Base-by-base conservation (phyloP, 2,888 invertebrate species). In the Polylopha cassiicola region DNA sequence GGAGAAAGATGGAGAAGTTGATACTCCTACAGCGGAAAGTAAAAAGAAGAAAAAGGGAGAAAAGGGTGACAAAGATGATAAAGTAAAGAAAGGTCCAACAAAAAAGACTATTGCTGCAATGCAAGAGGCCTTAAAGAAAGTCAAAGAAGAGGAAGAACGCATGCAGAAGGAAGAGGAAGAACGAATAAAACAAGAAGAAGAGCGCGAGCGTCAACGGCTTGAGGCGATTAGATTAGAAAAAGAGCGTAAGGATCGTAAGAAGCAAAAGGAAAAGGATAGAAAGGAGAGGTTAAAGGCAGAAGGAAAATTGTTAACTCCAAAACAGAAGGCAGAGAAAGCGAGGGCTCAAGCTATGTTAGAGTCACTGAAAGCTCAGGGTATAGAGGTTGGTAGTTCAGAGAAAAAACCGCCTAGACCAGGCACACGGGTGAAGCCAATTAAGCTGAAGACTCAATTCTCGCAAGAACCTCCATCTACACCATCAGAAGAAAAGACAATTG, bases 251-350 rank as follows among this genome's bases (percentile, higher is more conserved):
- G 95, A 95, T 51, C 91, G 89, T 64, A 95, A 93, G 70, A 98
- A 96, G 68, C 92, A 93, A 61, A 95, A 95, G 65, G 95, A 97
- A 77, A 96, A 95, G 64, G 97, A 97, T 65, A 89, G 94, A 31
- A 96, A 95, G 73, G 96, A 96, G 61, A 89, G 95, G 63, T 87
- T 97, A 54, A 98, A 98, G 74, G 95, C 95, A n/a, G 98, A 98
- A 80, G 99, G 99, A 2, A 98, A 97, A 77, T 86, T 97, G 17
- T 78, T 98, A 42, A 97, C 97, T 2, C 91, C 95, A 0, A 97
- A 97, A 73, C 97, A 99, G 69, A 97, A 95, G 69, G 94, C 94
- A 50, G 96, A 96, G 56, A 90, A 93, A 47, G 93, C 94, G 0
- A 88, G 97, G 51, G 95, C 96, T 4, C 94, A 95, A 71, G 95